A percentile compares a stretch with the other conserved stretches of the same genome.
Evolutionary conservation across 2,797 vertebrate species (phyloP).

Genomic region (Melanotaenia boesemani): DNA sequence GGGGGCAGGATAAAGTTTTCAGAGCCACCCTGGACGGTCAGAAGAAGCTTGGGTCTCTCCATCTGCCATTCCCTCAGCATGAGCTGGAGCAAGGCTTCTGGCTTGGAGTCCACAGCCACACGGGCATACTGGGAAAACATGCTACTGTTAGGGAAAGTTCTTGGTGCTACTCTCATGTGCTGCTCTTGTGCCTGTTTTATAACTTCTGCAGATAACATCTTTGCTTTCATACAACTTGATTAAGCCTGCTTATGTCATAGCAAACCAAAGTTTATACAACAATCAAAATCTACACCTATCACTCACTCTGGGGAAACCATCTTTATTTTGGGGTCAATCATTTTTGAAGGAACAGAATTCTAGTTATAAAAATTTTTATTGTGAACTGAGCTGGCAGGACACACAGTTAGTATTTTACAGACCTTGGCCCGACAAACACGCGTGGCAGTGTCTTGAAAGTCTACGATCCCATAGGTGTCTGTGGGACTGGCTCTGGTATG

Average conservation of each 20-base stretch:
- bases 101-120: slow-evolving; percentile 89
- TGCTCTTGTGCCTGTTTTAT: slow-evolving; percentile 18
- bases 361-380: background rate
- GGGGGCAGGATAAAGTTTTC: slow-evolving; percentile 90
- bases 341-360: background rate
- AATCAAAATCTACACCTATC: slow-evolving; percentile 10
- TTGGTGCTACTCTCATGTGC: background rate
- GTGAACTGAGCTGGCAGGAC: background rate
- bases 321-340: background rate
- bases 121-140: slow-evolving; percentile 89
- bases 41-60: slow-evolving; percentile 93
- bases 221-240: slow-evolving; percentile 2
- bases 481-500: slow-evolving; percentile 91
- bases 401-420: slow-evolving; percentile 38
- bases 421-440: slow-evolving; percentile 96
- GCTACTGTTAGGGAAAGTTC: background rate
- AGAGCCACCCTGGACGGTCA: slow-evolving; percentile 93
- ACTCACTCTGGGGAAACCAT: background rate
- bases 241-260: slow-evolving; percentile 20
- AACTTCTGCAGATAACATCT: slow-evolving; percentile 29
- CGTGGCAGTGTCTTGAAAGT: slow-evolving; percentile 92
- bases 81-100: slow-evolving; percentile 89
- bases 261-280: slow-evolving; percentile 24
- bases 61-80: slow-evolving; percentile 97
- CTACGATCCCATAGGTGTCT: slow-evolving; percentile 92